Percentiles rank a stretch among this genome's conserved stretches.
Conservation (phyloP, 2,113 vertebrate genomes). For the Bos indicus region DNA sequence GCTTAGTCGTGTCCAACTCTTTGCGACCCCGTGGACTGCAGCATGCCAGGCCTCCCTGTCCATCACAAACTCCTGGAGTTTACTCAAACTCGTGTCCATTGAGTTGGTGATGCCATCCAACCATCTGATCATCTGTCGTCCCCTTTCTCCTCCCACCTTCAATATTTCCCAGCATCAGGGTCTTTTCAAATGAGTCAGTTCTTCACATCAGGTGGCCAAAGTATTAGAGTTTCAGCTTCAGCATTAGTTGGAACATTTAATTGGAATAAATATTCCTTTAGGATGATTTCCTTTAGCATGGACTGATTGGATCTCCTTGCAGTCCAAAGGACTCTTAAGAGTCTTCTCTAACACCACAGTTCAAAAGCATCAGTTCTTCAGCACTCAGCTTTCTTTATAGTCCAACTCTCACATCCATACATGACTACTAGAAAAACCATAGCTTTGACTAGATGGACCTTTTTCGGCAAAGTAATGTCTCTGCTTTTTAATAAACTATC, state of each 20-base stretch:
- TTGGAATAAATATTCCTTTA: background rate
- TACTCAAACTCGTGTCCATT: background rate
- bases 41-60: background rate
- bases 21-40: background rate
- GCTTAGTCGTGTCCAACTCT: accelerated
- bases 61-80: background rate
- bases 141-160: background rate
- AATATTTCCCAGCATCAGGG: background rate
- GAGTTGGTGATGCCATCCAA: background rate
- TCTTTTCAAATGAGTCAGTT: background rate
- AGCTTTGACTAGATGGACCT: background rate
- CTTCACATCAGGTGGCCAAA: background rate
- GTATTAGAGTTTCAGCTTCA: background rate
- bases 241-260: background rate
- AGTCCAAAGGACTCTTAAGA: background rate
- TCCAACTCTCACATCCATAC: background rate
- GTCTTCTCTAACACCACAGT: background rate
- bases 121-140: background rate
- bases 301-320: background rate
- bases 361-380: background rate
- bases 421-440: background rate
- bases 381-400: background rate
- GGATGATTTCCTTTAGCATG: background rate
- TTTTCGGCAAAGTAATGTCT: background rate
- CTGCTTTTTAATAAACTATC: background rate